Evolutionary conservation across 2,888 invertebrate species (phyloP), one percentile per base, ranked within the genome.

Genomic region (Allygus modestus): DNA sequence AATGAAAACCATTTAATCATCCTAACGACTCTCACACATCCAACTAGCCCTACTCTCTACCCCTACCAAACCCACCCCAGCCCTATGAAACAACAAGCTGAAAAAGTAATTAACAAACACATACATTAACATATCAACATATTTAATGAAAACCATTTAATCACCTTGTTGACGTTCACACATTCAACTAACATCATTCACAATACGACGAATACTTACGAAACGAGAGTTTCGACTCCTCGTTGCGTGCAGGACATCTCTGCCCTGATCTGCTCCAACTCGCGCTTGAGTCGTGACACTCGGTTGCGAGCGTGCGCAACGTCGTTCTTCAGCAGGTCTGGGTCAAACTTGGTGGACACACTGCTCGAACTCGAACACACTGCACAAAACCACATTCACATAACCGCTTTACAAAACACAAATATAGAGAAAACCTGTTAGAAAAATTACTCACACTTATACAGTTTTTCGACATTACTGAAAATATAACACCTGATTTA

Each of bases 181-280:
- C n/a, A n/a, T n/a, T n/a, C n/a, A n/a, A n/a, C n/a, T n/a, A n/a
- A n/a, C n/a, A n/a, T n/a, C n/a, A n/a, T n/a, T n/a, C n/a, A n/a
- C n/a, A n/a, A n/a, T n/a, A n/a, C 37, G 9, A 31, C 33, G 69
- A 33, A 4, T 85, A 93, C 94, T 93, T 92, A 98, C 96, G 95
- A 96, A 85, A 97, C 94, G 81, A 98, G 92, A 0, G 98, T 98
- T 89, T 98, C 97, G 84, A 98, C 97, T 84, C 98, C 98, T 87
- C 97, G 94, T 89, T 98, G 96, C 83, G 98, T 98, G 90, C 96
- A 96, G 84, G 95, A 95, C 91, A 99, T 97, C 91, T 98, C 98
- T 23, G 96, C 96, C 88, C 96, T 93, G 87, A 98, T 98, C 91
- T 97, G 97, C 89, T 97, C 94, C 89, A 98, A 91, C 91, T 99